Conservation (phyloP, 2,797 vertebrate species). For the Aythya fuligula region DNA sequence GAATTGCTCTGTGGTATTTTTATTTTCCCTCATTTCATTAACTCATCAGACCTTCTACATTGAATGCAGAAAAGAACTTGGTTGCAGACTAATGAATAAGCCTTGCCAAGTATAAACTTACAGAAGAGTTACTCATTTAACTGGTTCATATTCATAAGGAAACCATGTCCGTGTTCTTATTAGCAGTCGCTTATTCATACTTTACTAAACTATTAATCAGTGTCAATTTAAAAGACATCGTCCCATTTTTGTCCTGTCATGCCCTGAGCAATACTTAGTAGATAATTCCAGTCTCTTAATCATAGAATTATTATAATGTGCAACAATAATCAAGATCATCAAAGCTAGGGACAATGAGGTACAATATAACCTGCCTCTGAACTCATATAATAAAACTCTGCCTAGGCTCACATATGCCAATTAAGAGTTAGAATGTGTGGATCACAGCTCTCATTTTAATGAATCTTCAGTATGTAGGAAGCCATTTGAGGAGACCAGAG, state of each 20-base stretch:
- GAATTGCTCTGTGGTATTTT: neutral
- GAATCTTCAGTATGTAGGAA: neutral
- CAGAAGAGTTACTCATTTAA: constrained; percentile 48
- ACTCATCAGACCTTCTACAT: neutral
- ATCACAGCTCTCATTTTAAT: neutral
- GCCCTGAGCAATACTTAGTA: constrained; percentile 15
- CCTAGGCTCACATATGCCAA: neutral
- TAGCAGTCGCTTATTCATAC: constrained; percentile 28
- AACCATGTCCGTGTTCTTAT: constrained; percentile 2
- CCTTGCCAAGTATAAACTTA: constrained; percentile 34
- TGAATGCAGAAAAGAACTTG: constrained; percentile 7
- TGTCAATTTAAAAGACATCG: constrained; percentile 30
- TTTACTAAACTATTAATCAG: constrained; percentile 53
- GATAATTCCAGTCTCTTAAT: constrained; percentile 17
- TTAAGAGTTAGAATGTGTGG: neutral
- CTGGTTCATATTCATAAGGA: constrained; percentile 26
- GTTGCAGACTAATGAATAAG: constrained; percentile 45
- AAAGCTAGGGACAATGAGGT: neutral
- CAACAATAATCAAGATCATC: neutral
- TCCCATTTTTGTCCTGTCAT: constrained; percentile 43
- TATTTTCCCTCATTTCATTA: constrained; percentile 35
- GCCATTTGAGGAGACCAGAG: neutral
- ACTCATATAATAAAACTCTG: neutral
- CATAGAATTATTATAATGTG: neutral
- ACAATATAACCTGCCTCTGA: neutral